Evolutionary conservation across 2,888 invertebrate species (phyloP).

Genomic region (Tryphoninae sp.): DNA sequence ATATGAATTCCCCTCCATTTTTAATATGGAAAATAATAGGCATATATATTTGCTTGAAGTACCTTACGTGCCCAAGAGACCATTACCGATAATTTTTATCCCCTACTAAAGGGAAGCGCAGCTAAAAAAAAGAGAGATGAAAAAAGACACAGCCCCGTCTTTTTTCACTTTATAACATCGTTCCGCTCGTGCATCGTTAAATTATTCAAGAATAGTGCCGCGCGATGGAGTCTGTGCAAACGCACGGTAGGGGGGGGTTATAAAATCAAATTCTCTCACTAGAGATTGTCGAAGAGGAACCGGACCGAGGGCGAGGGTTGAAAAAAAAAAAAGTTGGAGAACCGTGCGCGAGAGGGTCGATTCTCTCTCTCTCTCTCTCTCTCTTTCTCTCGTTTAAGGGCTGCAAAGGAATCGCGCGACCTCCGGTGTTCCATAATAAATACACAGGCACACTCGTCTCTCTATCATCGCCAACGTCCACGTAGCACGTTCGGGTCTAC

Average conservation of each 20-base stretch:
- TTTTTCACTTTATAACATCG: slow-evolving; percentile 23
- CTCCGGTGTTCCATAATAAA: not conserved
- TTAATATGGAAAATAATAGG: not conserved
- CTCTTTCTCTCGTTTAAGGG: not conserved
- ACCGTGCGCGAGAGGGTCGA: slow-evolving; percentile 25
- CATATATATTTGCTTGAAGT: slow-evolving; percentile 14
- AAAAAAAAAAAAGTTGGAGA: not conserved
- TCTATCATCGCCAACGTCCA: not conserved
- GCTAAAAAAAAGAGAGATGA: slow-evolving; percentile 4
- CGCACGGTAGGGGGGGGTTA: slow-evolving; percentile 24
- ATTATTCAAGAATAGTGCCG: slow-evolving; percentile 39
- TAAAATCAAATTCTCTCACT: slow-evolving; percentile 51
- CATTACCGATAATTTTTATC: slow-evolving; percentile 44
- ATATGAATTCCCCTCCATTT: too few species aligned
- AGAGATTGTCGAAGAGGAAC: slow-evolving; percentile 24
- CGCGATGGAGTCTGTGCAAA: not conserved
- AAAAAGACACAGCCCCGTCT: not conserved
- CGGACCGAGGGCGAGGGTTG: not conserved
- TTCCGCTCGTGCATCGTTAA: slow-evolving; percentile 32
- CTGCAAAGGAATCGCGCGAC: slow-evolving; percentile 16
- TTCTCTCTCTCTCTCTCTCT: not conserved
- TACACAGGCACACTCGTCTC: not conserved
- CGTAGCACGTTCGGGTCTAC: not conserved
- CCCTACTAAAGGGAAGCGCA: slow-evolving; percentile 19
- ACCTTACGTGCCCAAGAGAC: slow-evolving; percentile 43